These are phyloP conservation scores for Trichogramma evanescens DNA, from an alignment of 2,888 invertebrate genomes.

Conservation along the genomic window DNA sequence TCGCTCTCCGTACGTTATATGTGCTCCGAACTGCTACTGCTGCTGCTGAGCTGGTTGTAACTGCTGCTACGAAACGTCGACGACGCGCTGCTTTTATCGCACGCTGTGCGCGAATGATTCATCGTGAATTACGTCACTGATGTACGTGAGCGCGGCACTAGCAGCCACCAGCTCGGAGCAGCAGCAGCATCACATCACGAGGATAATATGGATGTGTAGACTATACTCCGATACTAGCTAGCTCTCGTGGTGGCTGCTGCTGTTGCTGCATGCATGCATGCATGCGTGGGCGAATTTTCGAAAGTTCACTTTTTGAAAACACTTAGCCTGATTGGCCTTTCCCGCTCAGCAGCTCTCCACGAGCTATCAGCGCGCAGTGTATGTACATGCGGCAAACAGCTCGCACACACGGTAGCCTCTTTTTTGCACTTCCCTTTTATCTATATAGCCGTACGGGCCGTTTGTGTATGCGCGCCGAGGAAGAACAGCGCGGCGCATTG, in stretches of 20 bases:
- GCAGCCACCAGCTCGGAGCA: not conserved
- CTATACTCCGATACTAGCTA: not conserved
- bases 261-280: not conserved
- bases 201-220: not conserved
- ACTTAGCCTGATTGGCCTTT: slow-evolving; percentile 16
- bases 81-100: slow-evolving; percentile 8
- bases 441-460: not conserved
- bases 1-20: not conserved
- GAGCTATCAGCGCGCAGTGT: too few relatives aligned
- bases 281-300: slow-evolving; percentile 2
- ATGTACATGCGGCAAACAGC: not conserved
- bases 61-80: not conserved
- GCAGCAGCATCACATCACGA: too few relatives aligned
- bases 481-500: not conserved
- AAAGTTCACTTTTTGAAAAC: slow-evolving; percentile 14
- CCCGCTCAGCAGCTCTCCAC: too few relatives aligned
- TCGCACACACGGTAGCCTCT: not conserved
- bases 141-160: not conserved
- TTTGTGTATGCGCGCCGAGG: too few relatives aligned
- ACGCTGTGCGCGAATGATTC: slow-evolving; percentile 11
- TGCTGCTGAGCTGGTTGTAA: not conserved
- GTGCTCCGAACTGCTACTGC: not conserved
- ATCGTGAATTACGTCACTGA: slow-evolving; percentile 17
- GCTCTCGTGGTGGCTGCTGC: not conserved
- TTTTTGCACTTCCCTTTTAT: not conserved